Conservation (phyloP, 2,113 vertebrate genomes). For the Antennarius striatus region DNA sequence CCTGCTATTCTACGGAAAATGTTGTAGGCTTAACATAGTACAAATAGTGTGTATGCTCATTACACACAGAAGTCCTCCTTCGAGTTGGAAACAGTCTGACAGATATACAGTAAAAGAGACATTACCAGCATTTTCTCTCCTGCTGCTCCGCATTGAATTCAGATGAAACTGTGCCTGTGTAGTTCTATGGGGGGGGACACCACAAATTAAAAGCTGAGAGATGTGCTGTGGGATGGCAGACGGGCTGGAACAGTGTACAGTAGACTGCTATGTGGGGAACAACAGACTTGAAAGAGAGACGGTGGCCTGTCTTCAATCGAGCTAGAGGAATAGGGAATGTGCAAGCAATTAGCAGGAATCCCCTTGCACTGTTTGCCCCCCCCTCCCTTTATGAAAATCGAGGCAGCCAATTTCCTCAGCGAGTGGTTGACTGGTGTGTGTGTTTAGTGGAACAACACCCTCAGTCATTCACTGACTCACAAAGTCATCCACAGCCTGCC, state of each 20-base stretch:
- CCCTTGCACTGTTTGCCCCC: conserved; percentile 27
- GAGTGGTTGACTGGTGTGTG: conserved; percentile 22
- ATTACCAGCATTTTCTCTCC: conserved; percentile 33
- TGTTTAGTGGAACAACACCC: conserved; percentile 24
- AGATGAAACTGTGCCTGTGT: conserved; percentile 11
- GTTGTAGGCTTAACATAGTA: too few relatives aligned
- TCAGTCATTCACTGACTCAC: conserved; percentile 15
- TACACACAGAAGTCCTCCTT: background rate
- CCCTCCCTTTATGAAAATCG: conserved; percentile 44
- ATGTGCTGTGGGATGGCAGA: conserved; percentile 31
- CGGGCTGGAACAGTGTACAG: conserved; percentile 38
- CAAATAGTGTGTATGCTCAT: background rate
- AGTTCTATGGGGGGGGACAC: conserved; percentile 26
- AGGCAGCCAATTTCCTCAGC: conserved; percentile 59
- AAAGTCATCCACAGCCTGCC: conserved; percentile 12
- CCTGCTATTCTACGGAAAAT: too few relatives aligned
- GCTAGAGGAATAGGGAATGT: conserved; percentile 64
- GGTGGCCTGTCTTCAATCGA: conserved; percentile 69
- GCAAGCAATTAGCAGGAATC: conserved; percentile 75
- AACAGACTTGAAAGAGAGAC: conserved; percentile 57
- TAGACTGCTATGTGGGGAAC: conserved; percentile 30
- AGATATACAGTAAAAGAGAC: conserved; percentile 2
- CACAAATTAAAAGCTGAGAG: conserved; percentile 41
- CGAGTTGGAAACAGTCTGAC: background rate
- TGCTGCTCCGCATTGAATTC: conserved; percentile 24